A percentile compares a stretch with the other conserved stretches of the same genome.
Conservation (phyloP, 2,797 vertebrate genomes). For the Thripadectes ignobilis region DNA sequence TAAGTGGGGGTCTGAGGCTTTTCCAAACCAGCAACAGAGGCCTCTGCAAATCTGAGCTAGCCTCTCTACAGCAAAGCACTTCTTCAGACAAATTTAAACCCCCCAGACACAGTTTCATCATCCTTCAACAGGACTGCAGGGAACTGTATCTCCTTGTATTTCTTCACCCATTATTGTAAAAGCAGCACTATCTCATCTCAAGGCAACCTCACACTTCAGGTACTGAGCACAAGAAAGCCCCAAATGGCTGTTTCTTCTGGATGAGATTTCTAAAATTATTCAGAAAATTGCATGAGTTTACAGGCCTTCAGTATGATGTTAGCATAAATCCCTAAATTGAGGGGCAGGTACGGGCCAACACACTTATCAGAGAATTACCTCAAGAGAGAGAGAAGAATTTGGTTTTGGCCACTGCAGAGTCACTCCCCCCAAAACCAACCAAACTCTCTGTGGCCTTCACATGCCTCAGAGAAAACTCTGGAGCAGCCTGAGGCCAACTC, state of each 20-base stretch:
- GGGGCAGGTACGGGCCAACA: background rate
- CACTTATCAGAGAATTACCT: background rate
- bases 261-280: background rate
- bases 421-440: background rate
- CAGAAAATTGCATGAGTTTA: background rate
- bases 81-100: background rate
- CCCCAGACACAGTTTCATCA: background rate
- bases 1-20: background rate
- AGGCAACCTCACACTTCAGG: background rate
- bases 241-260: background rate
- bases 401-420: background rate
- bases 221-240: background rate
- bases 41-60: background rate
- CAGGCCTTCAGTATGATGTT: background rate
- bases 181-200: background rate
- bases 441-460: background rate
- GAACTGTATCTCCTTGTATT: background rate
- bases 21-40: background rate
- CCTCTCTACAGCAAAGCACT: background rate
- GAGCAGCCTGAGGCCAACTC: background rate
- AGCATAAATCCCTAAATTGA: background rate
- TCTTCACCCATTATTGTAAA: background rate
- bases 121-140: background rate
- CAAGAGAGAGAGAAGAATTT: background rate
- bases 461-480: background rate